These are phyloP conservation scores for Intellagama lesueurii DNA, from an alignment of 2,797 vertebrate species.

Conservation along the genomic window DNA sequence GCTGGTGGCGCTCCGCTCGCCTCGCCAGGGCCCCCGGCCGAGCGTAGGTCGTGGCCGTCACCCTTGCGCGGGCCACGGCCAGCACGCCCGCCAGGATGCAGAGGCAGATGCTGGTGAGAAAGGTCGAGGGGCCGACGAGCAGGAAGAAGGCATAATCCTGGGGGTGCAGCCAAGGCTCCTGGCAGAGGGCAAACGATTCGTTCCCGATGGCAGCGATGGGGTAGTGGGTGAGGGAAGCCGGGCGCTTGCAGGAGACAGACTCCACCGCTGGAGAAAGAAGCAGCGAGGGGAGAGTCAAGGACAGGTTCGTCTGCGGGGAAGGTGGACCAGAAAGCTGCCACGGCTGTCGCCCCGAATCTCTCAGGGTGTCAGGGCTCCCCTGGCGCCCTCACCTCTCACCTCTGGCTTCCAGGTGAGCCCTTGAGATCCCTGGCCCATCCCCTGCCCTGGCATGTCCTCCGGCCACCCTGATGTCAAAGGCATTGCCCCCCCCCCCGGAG, in stretches of 20 bases:
- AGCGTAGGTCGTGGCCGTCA: not conserved
- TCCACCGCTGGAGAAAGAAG: slow-evolving; percentile 71
- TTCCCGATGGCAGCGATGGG: slow-evolving; percentile 71
- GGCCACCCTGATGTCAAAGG: too few relatives aligned
- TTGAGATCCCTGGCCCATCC: too few relatives aligned
- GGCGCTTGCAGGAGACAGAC: slow-evolving; percentile 69
- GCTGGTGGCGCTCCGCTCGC: not conserved
- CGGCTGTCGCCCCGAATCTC: too few relatives aligned
- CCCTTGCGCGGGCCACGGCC: slow-evolving; percentile 49
- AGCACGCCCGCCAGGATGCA: slow-evolving; percentile 70
- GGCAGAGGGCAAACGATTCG: slow-evolving; percentile 76
- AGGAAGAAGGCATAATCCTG: slow-evolving; percentile 66
- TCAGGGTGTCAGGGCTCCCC: too few relatives aligned
- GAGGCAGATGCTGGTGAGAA: slow-evolving; percentile 75
- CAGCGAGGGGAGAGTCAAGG: not conserved
- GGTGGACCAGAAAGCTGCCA: not conserved
- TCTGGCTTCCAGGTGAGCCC: too few relatives aligned
- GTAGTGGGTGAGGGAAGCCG: slow-evolving; percentile 56
- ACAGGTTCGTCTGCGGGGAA: too few relatives aligned
- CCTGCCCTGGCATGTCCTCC: not conserved
- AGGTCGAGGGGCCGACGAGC: slow-evolving; percentile 72
- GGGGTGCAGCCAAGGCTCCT: slow-evolving; percentile 13
- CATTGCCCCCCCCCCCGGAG: not conserved
- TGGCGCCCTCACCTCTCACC: too few relatives aligned
- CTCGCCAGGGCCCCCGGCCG: not conserved